Conservation (phyloP, 2,888 invertebrate genomes). For the Heliconius cydno region DNA sequence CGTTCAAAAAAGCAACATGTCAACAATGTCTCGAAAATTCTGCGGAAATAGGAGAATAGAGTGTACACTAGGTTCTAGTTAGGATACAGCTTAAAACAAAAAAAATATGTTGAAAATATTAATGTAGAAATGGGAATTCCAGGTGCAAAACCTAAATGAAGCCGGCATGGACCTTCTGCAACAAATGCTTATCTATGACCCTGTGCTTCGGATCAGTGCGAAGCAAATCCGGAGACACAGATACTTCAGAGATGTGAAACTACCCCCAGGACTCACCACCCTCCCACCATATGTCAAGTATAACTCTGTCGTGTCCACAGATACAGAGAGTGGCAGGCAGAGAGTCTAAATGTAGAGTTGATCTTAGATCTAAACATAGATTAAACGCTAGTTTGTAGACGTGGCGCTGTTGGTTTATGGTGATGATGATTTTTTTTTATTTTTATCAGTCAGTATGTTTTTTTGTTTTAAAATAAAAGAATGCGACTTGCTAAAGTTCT, state of each 20-base stretch:
- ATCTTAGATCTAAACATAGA: too few species aligned
- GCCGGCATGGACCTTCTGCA: constrained; percentile 92
- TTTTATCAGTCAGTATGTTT: not conserved
- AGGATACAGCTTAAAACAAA: not conserved
- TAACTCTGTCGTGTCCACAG: constrained; percentile 43
- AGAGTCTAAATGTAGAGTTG: not conserved
- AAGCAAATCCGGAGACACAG: constrained; percentile 91
- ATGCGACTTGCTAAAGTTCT: not conserved
- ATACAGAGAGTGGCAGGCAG: constrained; percentile 46
- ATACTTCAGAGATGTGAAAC: constrained; percentile 91
- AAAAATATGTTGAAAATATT: not conserved
- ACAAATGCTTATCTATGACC: constrained; percentile 96
- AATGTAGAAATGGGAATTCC: constrained; percentile 41
- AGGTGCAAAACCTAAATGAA: constrained; percentile 89
- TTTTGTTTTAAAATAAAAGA: too few species aligned
- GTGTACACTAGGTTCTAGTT: not conserved
- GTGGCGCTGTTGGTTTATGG: not conserved
- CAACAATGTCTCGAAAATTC: too few species aligned
- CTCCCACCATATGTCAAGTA: constrained; percentile 50
- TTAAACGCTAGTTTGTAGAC: not conserved
- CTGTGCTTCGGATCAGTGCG: constrained; percentile 93
- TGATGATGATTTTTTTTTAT: not conserved
- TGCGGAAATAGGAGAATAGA: too few species aligned
- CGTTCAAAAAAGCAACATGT: too few species aligned
- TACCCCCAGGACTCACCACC: constrained; percentile 66